Conservation (phyloP, 2,797 vertebrate species). For the Urophycis tenuis region DNA sequence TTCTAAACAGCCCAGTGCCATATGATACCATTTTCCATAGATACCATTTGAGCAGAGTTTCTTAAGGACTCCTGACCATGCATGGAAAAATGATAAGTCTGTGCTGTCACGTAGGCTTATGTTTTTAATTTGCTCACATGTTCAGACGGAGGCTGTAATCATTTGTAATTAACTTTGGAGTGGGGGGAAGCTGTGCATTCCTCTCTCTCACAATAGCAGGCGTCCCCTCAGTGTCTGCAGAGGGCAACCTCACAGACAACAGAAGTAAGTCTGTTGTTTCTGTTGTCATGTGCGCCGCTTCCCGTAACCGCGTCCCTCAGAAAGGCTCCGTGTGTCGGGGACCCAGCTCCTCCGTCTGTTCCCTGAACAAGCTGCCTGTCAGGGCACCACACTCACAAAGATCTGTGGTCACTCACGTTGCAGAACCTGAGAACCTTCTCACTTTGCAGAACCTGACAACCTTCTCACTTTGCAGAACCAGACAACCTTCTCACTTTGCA, state of each 20-base stretch:
- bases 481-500: too few relatives aligned
- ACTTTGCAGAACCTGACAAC: conserved; percentile 39
- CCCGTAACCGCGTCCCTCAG: conserved; percentile 48
- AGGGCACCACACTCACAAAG: conserved; percentile 52
- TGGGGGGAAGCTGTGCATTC: conserved; percentile 25
- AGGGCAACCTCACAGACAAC: conserved; percentile 38
- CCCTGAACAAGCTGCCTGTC: conserved; percentile 69
- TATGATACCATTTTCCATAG: conserved; percentile 48
- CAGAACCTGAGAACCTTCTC: conserved; percentile 28
- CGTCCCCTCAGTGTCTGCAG: conserved; percentile 43
- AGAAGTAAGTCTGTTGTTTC: conserved; percentile 52
- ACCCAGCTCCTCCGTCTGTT: conserved; percentile 49
- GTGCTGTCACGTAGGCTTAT: conserved; percentile 37
- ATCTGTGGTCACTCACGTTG: conserved; percentile 45
- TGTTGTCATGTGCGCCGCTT: conserved; percentile 57
- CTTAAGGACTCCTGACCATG: conserved; percentile 26
- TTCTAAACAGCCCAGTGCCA: conserved; percentile 36
- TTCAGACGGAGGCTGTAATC: conserved; percentile 39
- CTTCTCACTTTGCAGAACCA: too few relatives aligned
- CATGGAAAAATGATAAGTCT: conserved; percentile 8
- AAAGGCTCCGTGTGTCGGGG: conserved; percentile 32
- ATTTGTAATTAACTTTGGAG: conserved; percentile 35
- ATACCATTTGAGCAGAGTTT: conserved; percentile 33
- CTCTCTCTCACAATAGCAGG: conserved; percentile 32
- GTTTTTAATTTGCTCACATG: conserved; percentile 50